Percentiles rank a stretch among this genome's conserved stretches.
Evolutionary conservation across 2,888 invertebrate genomes (phyloP).

Genomic region (Rhingia campestris): DNA sequence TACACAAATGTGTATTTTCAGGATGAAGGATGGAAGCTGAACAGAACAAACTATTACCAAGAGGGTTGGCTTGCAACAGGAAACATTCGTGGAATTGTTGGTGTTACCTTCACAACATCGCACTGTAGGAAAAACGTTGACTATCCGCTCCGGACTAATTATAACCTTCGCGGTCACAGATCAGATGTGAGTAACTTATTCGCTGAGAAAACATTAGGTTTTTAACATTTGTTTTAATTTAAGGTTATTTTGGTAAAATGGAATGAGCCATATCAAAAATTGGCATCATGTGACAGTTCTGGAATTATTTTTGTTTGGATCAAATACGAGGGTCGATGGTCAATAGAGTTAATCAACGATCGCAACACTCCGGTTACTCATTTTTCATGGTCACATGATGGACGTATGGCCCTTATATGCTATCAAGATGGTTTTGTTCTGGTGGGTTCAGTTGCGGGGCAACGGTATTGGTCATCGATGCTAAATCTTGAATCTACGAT

Average conservation of each 20-base stretch:
- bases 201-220: too few species aligned
- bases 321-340: slow-evolving; percentile 99
- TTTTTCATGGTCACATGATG: slow-evolving; percentile 99
- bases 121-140: slow-evolving; percentile 94
- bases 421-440: slow-evolving; percentile 99
- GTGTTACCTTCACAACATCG: slow-evolving; percentile 97
- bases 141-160: slow-evolving; percentile 95
- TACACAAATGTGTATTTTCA: slow-evolving; percentile 81
- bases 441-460: slow-evolving; percentile 98
- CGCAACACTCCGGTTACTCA: slow-evolving; percentile 98
- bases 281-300: slow-evolving; percentile 98
- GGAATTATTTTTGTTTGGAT: slow-evolving; percentile 99
- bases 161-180: slow-evolving; percentile 97
- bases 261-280: slow-evolving; percentile 99
- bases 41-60: slow-evolving; percentile 97
- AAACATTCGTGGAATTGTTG: slow-evolving; percentile 96
- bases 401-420: slow-evolving; percentile 98
- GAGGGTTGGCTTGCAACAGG: slow-evolving; percentile 99
- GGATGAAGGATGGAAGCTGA: slow-evolving; percentile 98
- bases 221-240: slow-evolving; percentile 46
- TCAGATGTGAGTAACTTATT: slow-evolving; percentile 89
- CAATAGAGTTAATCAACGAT: slow-evolving; percentile 99
- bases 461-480: slow-evolving; percentile 99
- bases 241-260: slow-evolving; percentile 97
- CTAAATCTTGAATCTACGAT: slow-evolving; percentile 96